These are phyloP conservation scores for Limnephilus lunatus DNA, from an alignment of 2,888 invertebrate genomes.

Conservation along the genomic window DNA sequence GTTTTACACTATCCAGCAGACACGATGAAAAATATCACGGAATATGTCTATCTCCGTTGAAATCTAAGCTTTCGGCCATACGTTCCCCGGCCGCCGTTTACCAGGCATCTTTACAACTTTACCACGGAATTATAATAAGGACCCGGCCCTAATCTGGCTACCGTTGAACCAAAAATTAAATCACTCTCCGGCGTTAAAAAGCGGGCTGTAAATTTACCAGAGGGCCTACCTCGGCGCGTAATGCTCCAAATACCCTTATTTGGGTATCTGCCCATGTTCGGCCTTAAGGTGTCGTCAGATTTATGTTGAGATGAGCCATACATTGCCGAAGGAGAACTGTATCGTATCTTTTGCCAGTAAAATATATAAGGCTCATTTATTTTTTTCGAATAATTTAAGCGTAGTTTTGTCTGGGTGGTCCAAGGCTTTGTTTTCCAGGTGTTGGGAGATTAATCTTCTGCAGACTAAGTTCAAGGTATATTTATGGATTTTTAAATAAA, in stretches of 20 bases:
- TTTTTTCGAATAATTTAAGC: background rate
- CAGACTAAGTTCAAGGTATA: too few relatives aligned
- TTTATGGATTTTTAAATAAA: too few relatives aligned
- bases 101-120: background rate
- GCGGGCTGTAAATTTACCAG: background rate
- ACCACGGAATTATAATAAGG: background rate
- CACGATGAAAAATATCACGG: background rate
- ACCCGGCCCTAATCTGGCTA: background rate
- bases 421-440: background rate
- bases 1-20: background rate
- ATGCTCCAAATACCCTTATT: background rate
- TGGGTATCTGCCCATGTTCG: background rate
- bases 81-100: background rate
- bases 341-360: background rate
- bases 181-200: background rate
- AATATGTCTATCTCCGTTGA: background rate
- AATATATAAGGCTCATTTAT: background rate
- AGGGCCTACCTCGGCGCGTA: background rate
- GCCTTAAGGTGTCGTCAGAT: conserved; percentile 2
- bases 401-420: background rate
- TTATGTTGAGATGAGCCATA: conserved; percentile 2
- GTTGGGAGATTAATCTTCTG: background rate
- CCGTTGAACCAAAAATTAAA: background rate
- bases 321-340: background rate
- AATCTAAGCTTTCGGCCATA: background rate